Conservation (phyloP, 2,888 invertebrate genomes). For the Saturnia pavonia region DNA sequence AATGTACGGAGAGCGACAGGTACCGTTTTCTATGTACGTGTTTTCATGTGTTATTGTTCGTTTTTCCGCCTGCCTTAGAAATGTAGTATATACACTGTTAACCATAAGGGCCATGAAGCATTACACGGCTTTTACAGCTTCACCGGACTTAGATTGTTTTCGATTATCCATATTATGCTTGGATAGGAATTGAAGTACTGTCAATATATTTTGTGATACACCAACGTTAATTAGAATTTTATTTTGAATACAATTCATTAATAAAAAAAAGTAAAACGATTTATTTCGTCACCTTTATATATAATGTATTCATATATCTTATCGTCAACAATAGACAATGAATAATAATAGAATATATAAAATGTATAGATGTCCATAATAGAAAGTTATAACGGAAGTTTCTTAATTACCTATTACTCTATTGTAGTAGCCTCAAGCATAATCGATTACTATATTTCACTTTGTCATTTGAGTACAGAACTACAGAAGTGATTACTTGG, state of each 20-base stretch:
- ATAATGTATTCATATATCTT: not conserved
- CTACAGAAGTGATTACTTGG: not conserved
- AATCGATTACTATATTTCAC: slow-evolving; percentile 36
- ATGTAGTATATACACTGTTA: no score
- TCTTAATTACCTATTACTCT: slow-evolving; percentile 31
- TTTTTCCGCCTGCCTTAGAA: no score
- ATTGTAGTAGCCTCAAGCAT: slow-evolving; percentile 33
- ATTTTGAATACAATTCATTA: not conserved
- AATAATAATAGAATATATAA: slow-evolving; percentile 7
- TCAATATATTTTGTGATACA: no score
- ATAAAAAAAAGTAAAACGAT: not conserved
- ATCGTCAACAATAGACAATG: slow-evolving; percentile 6
- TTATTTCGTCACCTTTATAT: not conserved
- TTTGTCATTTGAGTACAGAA: slow-evolving; percentile 26
- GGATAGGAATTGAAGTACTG: no score
- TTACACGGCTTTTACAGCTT: no score
- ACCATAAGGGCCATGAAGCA: no score
- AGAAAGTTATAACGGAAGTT: slow-evolving; percentile 47
- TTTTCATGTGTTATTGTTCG: no score
- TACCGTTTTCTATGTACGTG: no score
- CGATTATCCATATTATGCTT: no score
- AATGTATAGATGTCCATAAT: slow-evolving; percentile 21
- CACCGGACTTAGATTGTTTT: no score
- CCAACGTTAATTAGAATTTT: no score
- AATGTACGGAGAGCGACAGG: no score